A percentile compares a stretch with the other conserved stretches of the same genome.
Evolutionary conservation across 1,140 invertebrate species (phyloP).

Genomic region (Plutomurus gul): DNA sequence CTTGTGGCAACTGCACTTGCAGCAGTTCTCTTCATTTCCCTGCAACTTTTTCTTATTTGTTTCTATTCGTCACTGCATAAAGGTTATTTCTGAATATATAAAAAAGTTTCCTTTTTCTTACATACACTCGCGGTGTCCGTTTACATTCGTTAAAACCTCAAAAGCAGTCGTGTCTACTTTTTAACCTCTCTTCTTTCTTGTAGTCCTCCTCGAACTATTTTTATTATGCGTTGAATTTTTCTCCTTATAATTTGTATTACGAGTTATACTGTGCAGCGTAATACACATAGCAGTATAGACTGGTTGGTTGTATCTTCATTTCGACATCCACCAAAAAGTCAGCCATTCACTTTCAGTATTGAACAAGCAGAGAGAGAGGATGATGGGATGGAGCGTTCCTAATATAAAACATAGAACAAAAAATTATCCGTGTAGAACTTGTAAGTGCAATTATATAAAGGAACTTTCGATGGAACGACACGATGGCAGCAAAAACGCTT

Average conservation of each 20-base stretch:
- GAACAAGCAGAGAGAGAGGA: neutral
- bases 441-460: neutral
- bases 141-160: neutral
- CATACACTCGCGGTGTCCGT: too few relatives aligned
- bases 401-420: slow-evolving; percentile 19
- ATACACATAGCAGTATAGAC: too few relatives aligned
- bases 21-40: neutral
- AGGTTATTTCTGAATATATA: slow-evolving; percentile 16
- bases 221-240: too few relatives aligned
- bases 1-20: neutral
- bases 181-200: neutral
- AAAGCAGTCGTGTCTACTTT: neutral
- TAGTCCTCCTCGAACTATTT: too few relatives aligned
- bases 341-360: neutral
- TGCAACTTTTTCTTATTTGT: neutral
- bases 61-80: neutral
- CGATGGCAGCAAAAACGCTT: neutral
- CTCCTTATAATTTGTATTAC: too few relatives aligned
- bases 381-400: neutral
- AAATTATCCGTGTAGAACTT: neutral
- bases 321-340: too few relatives aligned
- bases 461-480: neutral
- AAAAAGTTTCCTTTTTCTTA: neutral
- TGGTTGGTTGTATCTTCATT: too few relatives aligned
- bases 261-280: too few relatives aligned